Percentiles rank a stretch among this genome's conserved stretches.
phyloP scores from a whole-genome alignment of 2,113 vertebrate genomes.

The Neolamprologus cancellatus region DNA sequence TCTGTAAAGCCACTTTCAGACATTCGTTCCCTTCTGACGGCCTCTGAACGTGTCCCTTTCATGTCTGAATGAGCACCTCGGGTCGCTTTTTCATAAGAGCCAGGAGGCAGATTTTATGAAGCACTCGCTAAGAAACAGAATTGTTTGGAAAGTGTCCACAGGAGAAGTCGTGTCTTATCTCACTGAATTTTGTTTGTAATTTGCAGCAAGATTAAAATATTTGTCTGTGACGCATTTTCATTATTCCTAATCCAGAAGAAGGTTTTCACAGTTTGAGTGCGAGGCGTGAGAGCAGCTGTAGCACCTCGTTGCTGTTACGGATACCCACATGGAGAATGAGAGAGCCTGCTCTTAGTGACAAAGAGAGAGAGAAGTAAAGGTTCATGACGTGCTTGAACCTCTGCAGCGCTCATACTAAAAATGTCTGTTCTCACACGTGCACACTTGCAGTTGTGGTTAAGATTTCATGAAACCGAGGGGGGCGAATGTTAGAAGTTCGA shows the following conservation, averaged over 20 bases:
- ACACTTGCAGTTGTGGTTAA: not conserved
- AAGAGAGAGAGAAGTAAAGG: not conserved
- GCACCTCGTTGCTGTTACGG: not conserved
- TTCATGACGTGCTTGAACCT: not conserved
- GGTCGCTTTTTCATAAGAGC: not conserved
- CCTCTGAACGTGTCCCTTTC: fast-evolving
- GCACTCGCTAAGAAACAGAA: not conserved
- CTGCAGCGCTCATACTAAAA: fast-evolving
- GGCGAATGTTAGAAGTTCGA: not conserved
- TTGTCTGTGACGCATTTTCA: not conserved
- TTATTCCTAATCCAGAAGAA: not conserved
- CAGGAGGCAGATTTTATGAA: not conserved
- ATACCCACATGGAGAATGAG: not conserved
- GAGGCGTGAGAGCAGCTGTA: not conserved
- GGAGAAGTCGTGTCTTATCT: not conserved
- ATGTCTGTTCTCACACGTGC: not conserved
- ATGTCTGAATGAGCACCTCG: not conserved
- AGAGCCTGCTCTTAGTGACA: not conserved
- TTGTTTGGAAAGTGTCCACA: not conserved
- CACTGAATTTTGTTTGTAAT: not conserved
- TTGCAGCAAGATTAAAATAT: not conserved
- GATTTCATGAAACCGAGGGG: not conserved
- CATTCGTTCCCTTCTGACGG: not conserved
- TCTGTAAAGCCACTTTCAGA: not conserved
- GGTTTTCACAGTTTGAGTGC: not conserved